phyloP scores from a whole-genome alignment of 2,888 invertebrate species.

The Lathronympha strigana region DNA sequence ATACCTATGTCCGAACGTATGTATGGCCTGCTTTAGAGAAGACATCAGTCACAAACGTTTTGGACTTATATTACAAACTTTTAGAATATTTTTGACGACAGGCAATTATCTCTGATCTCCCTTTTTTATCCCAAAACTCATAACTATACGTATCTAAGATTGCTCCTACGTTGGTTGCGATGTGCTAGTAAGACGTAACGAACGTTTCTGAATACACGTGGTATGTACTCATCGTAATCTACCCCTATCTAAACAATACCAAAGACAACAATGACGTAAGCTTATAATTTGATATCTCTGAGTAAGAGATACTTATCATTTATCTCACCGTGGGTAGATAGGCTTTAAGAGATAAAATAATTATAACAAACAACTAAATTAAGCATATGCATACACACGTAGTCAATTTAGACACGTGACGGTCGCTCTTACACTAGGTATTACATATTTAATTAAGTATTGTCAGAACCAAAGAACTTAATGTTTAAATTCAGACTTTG shows the following conservation, averaged over 20 bases:
- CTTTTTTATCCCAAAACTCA: not conserved
- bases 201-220: not conserved
- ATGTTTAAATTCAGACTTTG: too few species aligned
- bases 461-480: too few species aligned
- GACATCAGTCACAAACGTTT: too few species aligned
- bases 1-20: too few species aligned
- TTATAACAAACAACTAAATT: slow-evolving; percentile 30
- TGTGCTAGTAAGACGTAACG: too few species aligned
- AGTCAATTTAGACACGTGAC: slow-evolving; percentile 22
- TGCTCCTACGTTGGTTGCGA: not conserved
- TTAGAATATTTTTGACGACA: too few species aligned
- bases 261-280: slow-evolving; percentile 49
- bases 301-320: slow-evolving; percentile 25
- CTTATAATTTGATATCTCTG: slow-evolving; percentile 45
- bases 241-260: slow-evolving; percentile 31
- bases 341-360: slow-evolving; percentile 29
- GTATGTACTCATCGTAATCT: slow-evolving; percentile 28
- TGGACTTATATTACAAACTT: too few species aligned
- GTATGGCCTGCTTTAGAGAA: too few species aligned
- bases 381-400: slow-evolving; percentile 7
- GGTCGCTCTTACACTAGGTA: too few species aligned
- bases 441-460: too few species aligned
- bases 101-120: too few species aligned
- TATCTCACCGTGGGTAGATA: slow-evolving; percentile 34
- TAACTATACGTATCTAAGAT: not conserved